Base-by-base conservation (phyloP, 1,140 invertebrate species). In the Apis cerana region DNA sequence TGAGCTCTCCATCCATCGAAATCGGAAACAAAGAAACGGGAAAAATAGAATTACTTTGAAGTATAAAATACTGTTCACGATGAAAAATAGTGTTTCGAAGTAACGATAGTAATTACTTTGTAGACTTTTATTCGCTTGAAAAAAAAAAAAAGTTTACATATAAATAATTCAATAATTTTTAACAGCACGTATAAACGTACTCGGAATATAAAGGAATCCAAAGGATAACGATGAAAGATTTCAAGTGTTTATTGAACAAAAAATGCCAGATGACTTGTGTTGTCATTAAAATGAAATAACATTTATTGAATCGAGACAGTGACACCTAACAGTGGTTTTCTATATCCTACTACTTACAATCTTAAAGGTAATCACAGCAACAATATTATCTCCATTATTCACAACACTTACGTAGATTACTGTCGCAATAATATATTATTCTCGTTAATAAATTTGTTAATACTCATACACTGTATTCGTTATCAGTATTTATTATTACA, bases 341-440 rank as follows among this genome's bases (percentile, higher is more conserved):
- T 94, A 93, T 93, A 91, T 90, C 85, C 91, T 94, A 93, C 93
- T 95, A 94, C 91, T 94, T 94, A 94, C 94, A 94, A 94, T 93
- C 93, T 94, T 94, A 94, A 91, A 93, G 91, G 92, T 94, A 94
- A 94, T 95, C 94, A 94, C 94, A 95, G 94, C 94, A 94, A 95
- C 94, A 94, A 94, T 93, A 94, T 94, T 94, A 93, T 94, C 92
- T 91, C 92, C 91, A 91, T 93, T 94, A 94, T 94, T 94, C 93
- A 94, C 93, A 94, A 94, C 93, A 94, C 93, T 94, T 94, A 94
- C 91, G 94, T 94, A 91, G 91, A 93, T 94, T 94, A 94, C 93
- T 94, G 92, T 91, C 93, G 92, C 91, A 92, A 93, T 93, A 92
- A 90, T 89, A 90, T 90, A 92, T 93, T 92, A 91, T 91, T 93